Base-by-base conservation (phyloP, 2,113 vertebrate genomes). In the Pogona vitticeps region DNA sequence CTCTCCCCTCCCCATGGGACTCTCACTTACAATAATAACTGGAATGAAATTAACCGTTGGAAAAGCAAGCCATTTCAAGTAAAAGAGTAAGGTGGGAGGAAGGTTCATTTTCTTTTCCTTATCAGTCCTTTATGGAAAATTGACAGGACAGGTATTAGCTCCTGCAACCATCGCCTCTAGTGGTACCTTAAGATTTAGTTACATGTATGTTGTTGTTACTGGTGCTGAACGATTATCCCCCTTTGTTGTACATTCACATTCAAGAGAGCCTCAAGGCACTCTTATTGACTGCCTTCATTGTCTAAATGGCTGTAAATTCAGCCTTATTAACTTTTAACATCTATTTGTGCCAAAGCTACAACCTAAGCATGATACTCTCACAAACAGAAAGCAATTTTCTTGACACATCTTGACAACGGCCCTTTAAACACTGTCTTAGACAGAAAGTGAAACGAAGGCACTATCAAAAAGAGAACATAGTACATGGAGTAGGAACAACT, bases 301-400 rank as follows among this genome's bases (percentile, higher is more conserved):
- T 73, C 89, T 88, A 88, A 95, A 90, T 7, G 59, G 92, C 42
- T 76, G 83, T 93, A 86, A 95, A 92, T 83, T 91, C 90, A 93
- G 78, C 28, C 0, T 65, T 85, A 93, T 93, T 86, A 87, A 89
- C 83, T 58, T 76, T 58, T 87, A 67, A 94, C 86, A 90, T 42
- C 31, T 42, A 81, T 61, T 88, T 67, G 91, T 76, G 90, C 93
- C 85, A 70, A 70, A 90, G 31, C 72, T 58, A 83, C 88, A 83
- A 76, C 88, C 82, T 84, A 91, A 42, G 38, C 73, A 21, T 77
- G 70, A 93, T 28, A 70, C 81, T 83, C 85, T 86, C 91, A 81
- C 1, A 1, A 0, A 71, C 56, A 12, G 10, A 18, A n/a, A 70
- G 76, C 38, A 65, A 65, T 67, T 76, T 65, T 65, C 73, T 65